phyloP scores from a whole-genome alignment of 2,113 vertebrate species.

The Burhinus bistriatus region DNA sequence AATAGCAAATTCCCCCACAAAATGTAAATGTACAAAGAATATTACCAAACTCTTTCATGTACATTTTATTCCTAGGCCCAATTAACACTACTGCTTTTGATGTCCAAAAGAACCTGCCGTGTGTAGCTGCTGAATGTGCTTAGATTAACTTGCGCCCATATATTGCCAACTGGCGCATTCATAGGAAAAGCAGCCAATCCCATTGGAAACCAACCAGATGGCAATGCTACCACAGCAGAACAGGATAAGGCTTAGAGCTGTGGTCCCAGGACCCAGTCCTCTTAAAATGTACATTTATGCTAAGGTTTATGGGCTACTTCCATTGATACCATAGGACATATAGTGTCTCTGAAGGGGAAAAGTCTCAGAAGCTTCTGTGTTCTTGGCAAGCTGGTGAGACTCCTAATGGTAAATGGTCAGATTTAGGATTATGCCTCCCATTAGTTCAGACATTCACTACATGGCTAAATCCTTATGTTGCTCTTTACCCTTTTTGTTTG shows the following conservation, averaged over 20 bases:
- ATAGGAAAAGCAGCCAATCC: neutral
- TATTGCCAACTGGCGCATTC: neutral
- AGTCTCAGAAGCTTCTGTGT: neutral
- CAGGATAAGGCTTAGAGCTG: neutral
- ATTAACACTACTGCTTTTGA: neutral
- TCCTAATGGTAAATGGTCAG: neutral
- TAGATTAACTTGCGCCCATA: neutral
- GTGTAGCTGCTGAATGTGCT: fast-evolving
- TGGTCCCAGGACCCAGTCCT: neutral
- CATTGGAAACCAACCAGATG: neutral
- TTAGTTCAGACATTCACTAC: neutral
- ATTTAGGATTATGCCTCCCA: neutral
- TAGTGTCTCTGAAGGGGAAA: neutral
- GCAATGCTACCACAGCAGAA: neutral
- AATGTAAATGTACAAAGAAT: neutral
- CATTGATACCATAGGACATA: neutral
- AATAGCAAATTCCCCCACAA: neutral
- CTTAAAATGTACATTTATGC: neutral
- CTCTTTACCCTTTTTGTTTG: neutral
- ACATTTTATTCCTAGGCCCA: neutral
- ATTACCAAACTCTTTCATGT: neutral
- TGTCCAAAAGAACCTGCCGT: neutral
- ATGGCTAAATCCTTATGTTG: neutral
- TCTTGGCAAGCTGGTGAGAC: neutral
- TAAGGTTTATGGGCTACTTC: neutral